Conservation (phyloP, 2,888 invertebrate genomes). For the Ophraella communa region DNA sequence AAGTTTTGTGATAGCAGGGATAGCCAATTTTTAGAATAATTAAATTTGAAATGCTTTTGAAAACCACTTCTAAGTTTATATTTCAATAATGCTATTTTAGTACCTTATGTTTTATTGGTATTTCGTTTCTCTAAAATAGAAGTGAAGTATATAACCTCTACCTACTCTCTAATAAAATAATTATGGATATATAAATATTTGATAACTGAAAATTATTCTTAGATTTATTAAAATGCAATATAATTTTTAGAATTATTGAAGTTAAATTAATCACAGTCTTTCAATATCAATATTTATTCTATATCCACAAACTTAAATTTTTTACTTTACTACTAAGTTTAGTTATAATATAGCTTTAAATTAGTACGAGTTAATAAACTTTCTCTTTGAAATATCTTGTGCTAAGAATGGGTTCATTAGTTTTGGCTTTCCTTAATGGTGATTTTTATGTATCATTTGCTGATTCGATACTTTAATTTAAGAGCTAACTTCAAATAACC, state of each 20-base stretch:
- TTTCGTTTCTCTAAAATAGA: background rate
- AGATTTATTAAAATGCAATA: background rate
- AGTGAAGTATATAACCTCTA: background rate
- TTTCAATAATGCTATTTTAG: constrained; percentile 11
- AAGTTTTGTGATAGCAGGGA: constrained; percentile 52
- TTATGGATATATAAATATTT: background rate
- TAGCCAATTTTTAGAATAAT: constrained; percentile 45
- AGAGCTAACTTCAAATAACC: no score
- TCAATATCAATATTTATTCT: no score
- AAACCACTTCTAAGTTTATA: constrained; percentile 22
- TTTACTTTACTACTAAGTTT: no score
- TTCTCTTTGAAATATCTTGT: no score
- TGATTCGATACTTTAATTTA: no score
- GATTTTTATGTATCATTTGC: no score
- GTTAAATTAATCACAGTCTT: no score
- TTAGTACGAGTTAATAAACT: no score
- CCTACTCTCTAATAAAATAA: background rate
- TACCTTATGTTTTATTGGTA: background rate
- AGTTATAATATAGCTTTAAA: no score
- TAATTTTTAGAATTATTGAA: background rate
- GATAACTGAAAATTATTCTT: background rate
- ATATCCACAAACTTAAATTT: no score
- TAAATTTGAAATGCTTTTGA: constrained; percentile 25
- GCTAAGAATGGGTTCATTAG: no score
- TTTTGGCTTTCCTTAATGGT: no score